Percentiles rank a stretch among this genome's conserved stretches.
Evolutionary conservation across 2,113 vertebrate genomes (phyloP).

Genomic region (Gulo gulo): DNA sequence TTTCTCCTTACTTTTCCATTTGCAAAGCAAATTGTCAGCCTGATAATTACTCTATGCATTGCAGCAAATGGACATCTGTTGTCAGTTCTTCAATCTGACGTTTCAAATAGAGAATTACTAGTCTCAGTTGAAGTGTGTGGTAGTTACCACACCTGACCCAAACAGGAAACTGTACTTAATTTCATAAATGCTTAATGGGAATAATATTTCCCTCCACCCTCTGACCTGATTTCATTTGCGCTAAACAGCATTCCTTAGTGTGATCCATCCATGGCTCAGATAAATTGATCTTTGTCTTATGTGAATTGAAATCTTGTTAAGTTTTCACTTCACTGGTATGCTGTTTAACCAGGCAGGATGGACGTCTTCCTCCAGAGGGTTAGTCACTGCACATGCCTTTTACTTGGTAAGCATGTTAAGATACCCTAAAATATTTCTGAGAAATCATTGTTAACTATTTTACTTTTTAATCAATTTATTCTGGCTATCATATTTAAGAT

Average conservation of each 20-base stretch:
- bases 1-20: background rate
- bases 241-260: background rate
- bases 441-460: background rate
- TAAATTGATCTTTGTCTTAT: background rate
- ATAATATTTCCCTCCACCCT: background rate
- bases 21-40: background rate
- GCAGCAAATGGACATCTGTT: background rate
- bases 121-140: background rate
- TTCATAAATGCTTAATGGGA: slow-evolving; percentile 13
- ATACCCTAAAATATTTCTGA: background rate
- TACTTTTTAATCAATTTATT: slow-evolving; percentile 40
- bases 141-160: background rate
- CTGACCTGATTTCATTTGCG: background rate
- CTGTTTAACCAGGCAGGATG: background rate
- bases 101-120: background rate
- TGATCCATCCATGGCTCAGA: background rate
- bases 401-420: background rate
- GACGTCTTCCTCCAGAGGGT: background rate
- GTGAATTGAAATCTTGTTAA: background rate
- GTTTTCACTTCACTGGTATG: background rate
- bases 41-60: background rate
- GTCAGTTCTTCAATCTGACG: background rate
- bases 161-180: background rate
- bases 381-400: background rate
- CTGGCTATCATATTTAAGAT: slow-evolving; percentile 16